Evolutionary conservation across 2,113 vertebrate species (phyloP), one percentile per base, ranked within the genome.

Genomic region (Nyctibius bracteatus): DNA sequence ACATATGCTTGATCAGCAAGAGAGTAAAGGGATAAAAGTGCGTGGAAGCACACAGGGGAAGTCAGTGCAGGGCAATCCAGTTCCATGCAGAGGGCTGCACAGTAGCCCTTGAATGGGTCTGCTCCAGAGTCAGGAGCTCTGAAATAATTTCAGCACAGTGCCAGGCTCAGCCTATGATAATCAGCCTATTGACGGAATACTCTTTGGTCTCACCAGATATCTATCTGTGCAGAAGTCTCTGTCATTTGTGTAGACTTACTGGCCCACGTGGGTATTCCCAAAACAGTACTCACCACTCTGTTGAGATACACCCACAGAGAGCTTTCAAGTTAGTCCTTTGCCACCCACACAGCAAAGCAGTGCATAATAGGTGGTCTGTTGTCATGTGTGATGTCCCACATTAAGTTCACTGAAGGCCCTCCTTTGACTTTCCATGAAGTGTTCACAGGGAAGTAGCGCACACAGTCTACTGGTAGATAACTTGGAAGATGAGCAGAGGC

Each of bases 361-460:
- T 51, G 30, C 10, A 3, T 3, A 3, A 27, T 4, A 2, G 19
- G 28, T n/a, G 15, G 4, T 46, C 46, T 92, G 27, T 51, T 70
- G 39, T 2, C 8, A 16, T 31, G 22, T 14, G 9, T 55, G 27
- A 63, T 61, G 35, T 78, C 23, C 30, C 22, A 52, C 37, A 22
- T 59, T 23, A 59, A 52, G 21, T 65, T 81, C 9, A 51, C 30
- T 2, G 0, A 27, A 84, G 57, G 51, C 14, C 8, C n/a, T 78
- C 27, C 61, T 71, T 74, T 68, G 54, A 37, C 16, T 68, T 73
- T 16, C 41, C 14, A 8, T 22, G 27, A 21, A n/a, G 55, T 12
- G 8, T 74, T 81, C 0, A 0, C 27, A 41, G 44, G 30, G 54
- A 84, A 51, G 30, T 4, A 73, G 14, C 6, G 0, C 16, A 3